Evolutionary conservation across 1,140 invertebrate genomes (phyloP).

Genomic region (Carcinoscorpius rotundicauda): DNA sequence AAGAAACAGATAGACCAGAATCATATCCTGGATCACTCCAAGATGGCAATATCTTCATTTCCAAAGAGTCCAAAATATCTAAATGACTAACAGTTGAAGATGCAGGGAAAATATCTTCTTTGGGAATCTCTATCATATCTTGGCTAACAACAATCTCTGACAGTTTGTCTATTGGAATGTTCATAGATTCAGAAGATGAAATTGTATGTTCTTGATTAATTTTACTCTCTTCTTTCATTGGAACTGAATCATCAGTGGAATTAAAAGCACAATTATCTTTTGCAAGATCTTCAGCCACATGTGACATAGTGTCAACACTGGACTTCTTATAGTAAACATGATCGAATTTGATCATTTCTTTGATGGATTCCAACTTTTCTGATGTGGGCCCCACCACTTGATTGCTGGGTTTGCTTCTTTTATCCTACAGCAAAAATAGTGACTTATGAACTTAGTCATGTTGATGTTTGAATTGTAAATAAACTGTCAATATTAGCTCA

Average conservation of each 20-base stretch:
- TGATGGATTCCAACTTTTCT: constrained; percentile 23
- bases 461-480: too few species aligned
- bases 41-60: constrained; percentile 5
- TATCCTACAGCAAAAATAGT: too few species aligned
- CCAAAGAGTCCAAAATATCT: background rate
- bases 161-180: background rate
- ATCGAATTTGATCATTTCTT: constrained; percentile 23
- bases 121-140: constrained; percentile 7
- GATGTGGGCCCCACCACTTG: constrained; percentile 24
- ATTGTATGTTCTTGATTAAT: background rate
- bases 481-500: too few species aligned
- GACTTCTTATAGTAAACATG: constrained; percentile 21
- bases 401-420: background rate
- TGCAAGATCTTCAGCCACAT: background rate
- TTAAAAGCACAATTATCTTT: constrained; percentile 3
- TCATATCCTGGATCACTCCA: constrained; percentile 21
- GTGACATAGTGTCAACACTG: background rate
- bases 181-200: background rate
- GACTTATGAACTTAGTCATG: too few species aligned
- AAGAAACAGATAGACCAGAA: constrained; percentile 6
- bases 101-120: background rate
- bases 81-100: constrained; percentile 2
- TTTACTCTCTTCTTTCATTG: background rate
- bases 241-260: background rate
- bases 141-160: background rate